Evolutionary conservation across 2,113 vertebrate genomes (phyloP).

Genomic region (Phasianus colchicus): DNA sequence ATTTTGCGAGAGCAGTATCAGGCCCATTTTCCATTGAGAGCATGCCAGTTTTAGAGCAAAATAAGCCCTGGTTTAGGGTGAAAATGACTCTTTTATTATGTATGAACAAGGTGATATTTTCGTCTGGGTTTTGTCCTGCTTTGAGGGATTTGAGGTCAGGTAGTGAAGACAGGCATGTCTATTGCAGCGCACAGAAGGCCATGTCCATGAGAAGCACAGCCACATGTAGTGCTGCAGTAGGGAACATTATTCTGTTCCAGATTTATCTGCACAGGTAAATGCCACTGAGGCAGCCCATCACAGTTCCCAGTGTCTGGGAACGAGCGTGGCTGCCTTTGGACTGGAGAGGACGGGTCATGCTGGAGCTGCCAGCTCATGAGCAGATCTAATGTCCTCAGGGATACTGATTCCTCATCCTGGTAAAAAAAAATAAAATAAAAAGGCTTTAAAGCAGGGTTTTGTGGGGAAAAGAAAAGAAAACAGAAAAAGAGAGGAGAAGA

Average conservation of each 20-base stretch:
- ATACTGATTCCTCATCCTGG: neutral
- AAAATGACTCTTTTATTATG: constrained; percentile 68
- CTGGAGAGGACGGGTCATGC: neutral
- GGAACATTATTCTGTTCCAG: neutral
- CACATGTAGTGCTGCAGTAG: fast-evolving
- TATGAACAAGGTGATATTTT: constrained; percentile 63
- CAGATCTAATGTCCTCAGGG: neutral
- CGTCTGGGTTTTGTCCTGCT: constrained; percentile 32
- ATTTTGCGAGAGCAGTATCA: constrained; percentile 21
- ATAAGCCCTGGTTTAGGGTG: constrained; percentile 26
- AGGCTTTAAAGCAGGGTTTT: neutral
- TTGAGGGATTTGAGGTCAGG: neutral
- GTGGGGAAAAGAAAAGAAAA: too few species aligned
- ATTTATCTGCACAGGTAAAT: neutral
- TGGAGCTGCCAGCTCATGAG: neutral
- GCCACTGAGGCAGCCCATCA: fast-evolving
- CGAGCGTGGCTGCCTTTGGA: fast-evolving
- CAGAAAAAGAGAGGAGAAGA: too few species aligned
- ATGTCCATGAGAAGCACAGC: neutral
- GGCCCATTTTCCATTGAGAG: constrained; percentile 35
- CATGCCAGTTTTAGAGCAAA: constrained; percentile 28
- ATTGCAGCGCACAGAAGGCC: fast-evolving
- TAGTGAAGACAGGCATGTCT: neutral
- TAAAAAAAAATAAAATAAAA: neutral
- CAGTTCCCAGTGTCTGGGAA: neutral